Evolutionary conservation across 2,113 vertebrate genomes (phyloP), one percentile per base, ranked within the genome.

Genomic region (Australoheros scitulus): DNA sequence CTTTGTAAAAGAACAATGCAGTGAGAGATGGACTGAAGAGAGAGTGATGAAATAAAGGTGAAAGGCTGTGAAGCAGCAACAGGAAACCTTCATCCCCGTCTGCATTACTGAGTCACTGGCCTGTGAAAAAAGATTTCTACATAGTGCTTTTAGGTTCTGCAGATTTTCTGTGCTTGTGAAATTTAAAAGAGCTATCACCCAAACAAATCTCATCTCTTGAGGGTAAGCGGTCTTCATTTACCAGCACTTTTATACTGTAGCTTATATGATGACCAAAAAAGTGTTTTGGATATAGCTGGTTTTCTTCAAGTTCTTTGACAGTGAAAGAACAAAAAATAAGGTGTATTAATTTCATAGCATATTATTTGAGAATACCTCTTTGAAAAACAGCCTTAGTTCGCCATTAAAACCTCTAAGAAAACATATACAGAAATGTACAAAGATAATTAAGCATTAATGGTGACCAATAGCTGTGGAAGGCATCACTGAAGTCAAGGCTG

Each of bases 31-130:
- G 47, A 72, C 47, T 72, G 68, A 55, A 52, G 55, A 26, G 10
- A 24, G 26, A 65, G 32, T 60, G 72, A 84, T 85, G 75, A 85
- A 83, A 86, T 82, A 57, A 63, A n/a, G 13, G 34, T 32, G 43
- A 86, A 74, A 77, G 24, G 34, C 68, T 86, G 58, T 82, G 58
- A 68, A 79, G 63, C 38, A 59, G 43, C 22, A 43, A n/a, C 38
- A 77, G 9, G 6, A 58, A 43, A 76, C n/a, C 43, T 56, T 26
- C 11, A 3, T 24, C 57, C 47, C 26, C 52, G 58, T 59, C 47
- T 34, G 2, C 29, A 8, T 38, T 34, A 20, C 43, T 77, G 18
- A 59, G 29, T 68, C 24, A 57, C 29, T 76, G 52, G 41, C 3
- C 34, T 36, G 11, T 79, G 43, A 72, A 72, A 72, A 24, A 77